A percentile compares a stretch with the other conserved stretches of the same genome.
These are phyloP conservation scores for Spinus pinus DNA, from an alignment of 2,797 vertebrate species.

Conservation along the genomic window DNA sequence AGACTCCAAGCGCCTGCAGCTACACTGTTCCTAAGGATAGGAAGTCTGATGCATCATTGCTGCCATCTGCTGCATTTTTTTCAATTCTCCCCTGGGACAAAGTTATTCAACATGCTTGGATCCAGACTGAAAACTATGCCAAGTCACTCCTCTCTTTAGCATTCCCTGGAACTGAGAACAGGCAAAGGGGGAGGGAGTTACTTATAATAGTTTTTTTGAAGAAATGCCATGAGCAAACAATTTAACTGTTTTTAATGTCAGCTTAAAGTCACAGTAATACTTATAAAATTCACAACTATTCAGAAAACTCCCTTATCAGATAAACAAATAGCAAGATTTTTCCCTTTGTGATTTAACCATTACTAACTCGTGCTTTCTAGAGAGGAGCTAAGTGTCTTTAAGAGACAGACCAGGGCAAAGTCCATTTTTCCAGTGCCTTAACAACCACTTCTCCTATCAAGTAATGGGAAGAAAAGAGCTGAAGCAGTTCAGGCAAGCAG, in stretches of 20 bases:
- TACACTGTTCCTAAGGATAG: neutral
- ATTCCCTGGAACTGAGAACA: neutral
- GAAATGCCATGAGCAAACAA: constrained; percentile 18
- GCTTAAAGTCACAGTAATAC: neutral
- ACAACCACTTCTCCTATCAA: constrained; percentile 21
- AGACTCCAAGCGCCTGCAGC: neutral
- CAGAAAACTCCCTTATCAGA: neutral
- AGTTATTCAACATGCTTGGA: constrained; percentile 10
- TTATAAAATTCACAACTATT: neutral
- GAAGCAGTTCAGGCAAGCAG: neutral
- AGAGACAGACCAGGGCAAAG: neutral
- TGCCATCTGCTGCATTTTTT: constrained; percentile 66
- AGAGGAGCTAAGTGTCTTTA: neutral
- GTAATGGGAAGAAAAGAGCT: neutral
- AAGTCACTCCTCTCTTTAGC: constrained; percentile 35
- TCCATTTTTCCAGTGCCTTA: neutral
- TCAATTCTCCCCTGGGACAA: neutral
- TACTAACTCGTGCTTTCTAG: neutral
- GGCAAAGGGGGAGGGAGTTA: constrained; percentile 1
- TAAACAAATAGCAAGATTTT: neutral
- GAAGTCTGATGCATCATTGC: constrained; percentile 57
- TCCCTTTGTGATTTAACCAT: neutral
- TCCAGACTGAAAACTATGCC: neutral
- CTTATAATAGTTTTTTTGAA: constrained; percentile 38
- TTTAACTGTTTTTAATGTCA: neutral